Evolutionary conservation across 1,140 invertebrate species (phyloP).

Genomic region (Kradibia gibbosae): DNA sequence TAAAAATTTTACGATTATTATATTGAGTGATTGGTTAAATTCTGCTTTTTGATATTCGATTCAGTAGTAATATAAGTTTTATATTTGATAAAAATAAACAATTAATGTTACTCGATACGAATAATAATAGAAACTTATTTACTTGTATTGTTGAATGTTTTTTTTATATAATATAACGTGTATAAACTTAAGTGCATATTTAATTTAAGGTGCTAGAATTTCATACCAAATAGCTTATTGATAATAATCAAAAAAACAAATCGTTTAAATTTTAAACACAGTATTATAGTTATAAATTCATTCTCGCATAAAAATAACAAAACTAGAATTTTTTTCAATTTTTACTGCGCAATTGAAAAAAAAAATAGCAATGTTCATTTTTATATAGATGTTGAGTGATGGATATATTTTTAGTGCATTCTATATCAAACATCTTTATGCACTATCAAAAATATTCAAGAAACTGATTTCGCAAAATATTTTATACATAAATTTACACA

Average conservation of each 20-base stretch:
- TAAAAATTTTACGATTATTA: neutral
- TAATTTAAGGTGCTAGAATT: slow-evolving; percentile 31
- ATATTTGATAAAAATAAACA: slow-evolving; percentile 3
- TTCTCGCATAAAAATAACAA: neutral
- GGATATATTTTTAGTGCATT: too few relatives aligned
- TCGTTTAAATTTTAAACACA: slow-evolving; percentile 24
- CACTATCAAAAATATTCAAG: too few relatives aligned
- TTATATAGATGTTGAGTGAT: too few relatives aligned
- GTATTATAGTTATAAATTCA: slow-evolving; percentile 6
- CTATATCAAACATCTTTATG: too few relatives aligned
- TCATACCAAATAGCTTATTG: slow-evolving; percentile 19
- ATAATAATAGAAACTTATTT: slow-evolving; percentile 13
- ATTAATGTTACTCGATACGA: slow-evolving; percentile 18
- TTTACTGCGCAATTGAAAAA: neutral
- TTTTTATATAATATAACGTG: neutral
- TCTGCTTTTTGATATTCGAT: neutral
- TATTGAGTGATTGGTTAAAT: neutral
- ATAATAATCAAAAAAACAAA: slow-evolving; percentile 27
- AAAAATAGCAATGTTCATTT: too few relatives aligned
- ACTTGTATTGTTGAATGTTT: slow-evolving; percentile 24
- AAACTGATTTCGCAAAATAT: too few relatives aligned
- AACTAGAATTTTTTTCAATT: neutral
- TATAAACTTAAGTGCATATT: slow-evolving; percentile 14
- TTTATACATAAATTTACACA: too few relatives aligned
- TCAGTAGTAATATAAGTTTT: neutral